A percentile compares a stretch with the other conserved stretches of the same genome.
phyloP scores from a whole-genome alignment of 1,140 invertebrate species.

The Calephelis nemesis region DNA sequence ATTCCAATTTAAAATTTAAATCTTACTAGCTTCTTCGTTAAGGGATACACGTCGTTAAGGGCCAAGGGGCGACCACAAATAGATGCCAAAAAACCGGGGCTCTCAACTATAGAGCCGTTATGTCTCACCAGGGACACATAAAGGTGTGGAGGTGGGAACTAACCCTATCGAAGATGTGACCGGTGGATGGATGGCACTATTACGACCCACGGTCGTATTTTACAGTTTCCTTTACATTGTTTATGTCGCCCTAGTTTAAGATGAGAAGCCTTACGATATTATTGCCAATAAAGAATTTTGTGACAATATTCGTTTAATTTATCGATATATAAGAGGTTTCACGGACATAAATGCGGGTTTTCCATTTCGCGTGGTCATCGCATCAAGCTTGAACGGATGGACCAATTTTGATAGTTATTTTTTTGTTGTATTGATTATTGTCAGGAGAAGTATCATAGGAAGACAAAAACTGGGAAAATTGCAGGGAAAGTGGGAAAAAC shows the following conservation, averaged over 20 bases:
- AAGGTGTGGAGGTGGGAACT: slow-evolving; percentile 70
- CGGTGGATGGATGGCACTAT: slow-evolving; percentile 71
- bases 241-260: slow-evolving; percentile 72
- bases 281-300: no score
- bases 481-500: no score
- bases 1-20: slow-evolving; percentile 47
- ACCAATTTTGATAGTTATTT: no score
- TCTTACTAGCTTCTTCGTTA: slow-evolving; percentile 35
- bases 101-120: slow-evolving; percentile 61
- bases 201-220: slow-evolving; percentile 60
- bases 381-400: no score
- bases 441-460: no score
- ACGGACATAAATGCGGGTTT: no score
- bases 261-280: slow-evolving; percentile 39
- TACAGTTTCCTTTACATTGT: slow-evolving; percentile 54
- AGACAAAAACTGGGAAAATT: no score
- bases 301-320: no score
- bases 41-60: slow-evolving; percentile 57
- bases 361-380: no score
- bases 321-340: no score
- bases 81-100: slow-evolving; percentile 74
- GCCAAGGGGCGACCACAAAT: slow-evolving; percentile 69
- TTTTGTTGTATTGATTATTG: no score
- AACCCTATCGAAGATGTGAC: slow-evolving; percentile 76
- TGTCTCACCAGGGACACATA: slow-evolving; percentile 71